These are phyloP conservation scores for Mus caroli DNA, from an alignment of 2,797 vertebrate species.

Conservation along the genomic window DNA sequence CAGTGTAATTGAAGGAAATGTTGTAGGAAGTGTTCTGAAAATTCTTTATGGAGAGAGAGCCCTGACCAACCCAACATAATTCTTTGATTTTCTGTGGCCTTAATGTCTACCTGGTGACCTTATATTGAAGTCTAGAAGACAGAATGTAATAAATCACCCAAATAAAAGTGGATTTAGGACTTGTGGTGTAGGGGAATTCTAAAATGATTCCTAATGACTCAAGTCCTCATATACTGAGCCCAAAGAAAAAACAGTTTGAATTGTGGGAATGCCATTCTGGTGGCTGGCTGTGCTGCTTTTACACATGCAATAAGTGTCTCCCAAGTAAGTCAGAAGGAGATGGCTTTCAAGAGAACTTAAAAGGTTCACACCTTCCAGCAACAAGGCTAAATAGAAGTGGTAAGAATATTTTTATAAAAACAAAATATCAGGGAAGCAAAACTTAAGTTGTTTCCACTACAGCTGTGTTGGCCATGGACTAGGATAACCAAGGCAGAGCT, in stretches of 20 bases:
- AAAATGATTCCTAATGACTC: background rate
- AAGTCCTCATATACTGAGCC: background rate
- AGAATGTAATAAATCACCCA: background rate
- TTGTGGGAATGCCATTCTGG: background rate
- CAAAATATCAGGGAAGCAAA: background rate
- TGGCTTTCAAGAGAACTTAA: background rate
- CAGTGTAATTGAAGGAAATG: background rate
- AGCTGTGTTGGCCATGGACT: background rate
- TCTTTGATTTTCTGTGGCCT: conserved; percentile 9
- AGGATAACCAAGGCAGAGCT: background rate
- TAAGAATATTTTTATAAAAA: background rate
- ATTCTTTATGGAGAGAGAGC: background rate
- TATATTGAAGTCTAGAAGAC: conserved; percentile 13
- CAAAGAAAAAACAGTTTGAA: background rate
- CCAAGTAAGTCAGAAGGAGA: background rate
- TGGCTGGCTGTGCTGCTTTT: background rate
- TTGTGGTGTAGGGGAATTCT: conserved; percentile 4
- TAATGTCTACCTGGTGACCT: background rate
- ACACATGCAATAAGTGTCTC: background rate
- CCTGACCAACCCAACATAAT: background rate
- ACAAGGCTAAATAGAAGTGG: background rate
- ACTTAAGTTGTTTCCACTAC: background rate
- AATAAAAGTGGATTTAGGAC: conserved; percentile 11
- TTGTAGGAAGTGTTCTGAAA: background rate
- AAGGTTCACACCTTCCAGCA: background rate